A percentile compares a stretch with the other conserved stretches of the same genome.
These are phyloP conservation scores for Acanthosepion esculentum DNA, from an alignment of 2,888 invertebrate genomes.

Conservation along the genomic window DNA sequence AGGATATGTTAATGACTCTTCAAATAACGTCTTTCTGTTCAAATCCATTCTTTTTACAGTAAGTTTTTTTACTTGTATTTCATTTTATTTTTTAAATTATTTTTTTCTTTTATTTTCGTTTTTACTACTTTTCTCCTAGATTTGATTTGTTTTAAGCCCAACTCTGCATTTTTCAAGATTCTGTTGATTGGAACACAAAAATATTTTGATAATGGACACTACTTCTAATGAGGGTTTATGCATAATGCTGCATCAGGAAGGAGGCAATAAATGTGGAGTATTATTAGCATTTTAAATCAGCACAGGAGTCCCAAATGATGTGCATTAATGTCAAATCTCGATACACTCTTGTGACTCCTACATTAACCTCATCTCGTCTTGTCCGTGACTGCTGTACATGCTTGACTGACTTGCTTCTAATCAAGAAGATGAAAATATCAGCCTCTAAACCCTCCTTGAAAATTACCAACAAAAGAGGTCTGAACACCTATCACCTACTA, in stretches of 20 bases:
- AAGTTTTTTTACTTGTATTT: too few species aligned
- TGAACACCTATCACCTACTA: conserved; percentile 8
- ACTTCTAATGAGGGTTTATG: background rate
- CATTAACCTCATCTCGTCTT: background rate
- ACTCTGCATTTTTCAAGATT: too few species aligned
- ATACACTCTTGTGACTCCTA: background rate
- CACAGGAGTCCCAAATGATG: background rate
- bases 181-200: background rate
- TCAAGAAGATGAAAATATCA: conserved; percentile 16
- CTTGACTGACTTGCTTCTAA: background rate
- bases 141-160: background rate
- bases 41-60: too few species aligned
- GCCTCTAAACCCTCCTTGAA: background rate
- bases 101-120: too few species aligned
- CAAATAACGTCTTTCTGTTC: too few species aligned
- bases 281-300: conserved; percentile 18
- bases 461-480: background rate
- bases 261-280: background rate
- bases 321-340: background rate
- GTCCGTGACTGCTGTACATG: background rate
- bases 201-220: background rate
- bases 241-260: background rate
- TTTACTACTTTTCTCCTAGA: background rate
- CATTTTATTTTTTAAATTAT: too few species aligned
- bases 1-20: too few species aligned